Conservation (phyloP, 1,140 invertebrate genomes). For the Eriocheir sinensis region DNA sequence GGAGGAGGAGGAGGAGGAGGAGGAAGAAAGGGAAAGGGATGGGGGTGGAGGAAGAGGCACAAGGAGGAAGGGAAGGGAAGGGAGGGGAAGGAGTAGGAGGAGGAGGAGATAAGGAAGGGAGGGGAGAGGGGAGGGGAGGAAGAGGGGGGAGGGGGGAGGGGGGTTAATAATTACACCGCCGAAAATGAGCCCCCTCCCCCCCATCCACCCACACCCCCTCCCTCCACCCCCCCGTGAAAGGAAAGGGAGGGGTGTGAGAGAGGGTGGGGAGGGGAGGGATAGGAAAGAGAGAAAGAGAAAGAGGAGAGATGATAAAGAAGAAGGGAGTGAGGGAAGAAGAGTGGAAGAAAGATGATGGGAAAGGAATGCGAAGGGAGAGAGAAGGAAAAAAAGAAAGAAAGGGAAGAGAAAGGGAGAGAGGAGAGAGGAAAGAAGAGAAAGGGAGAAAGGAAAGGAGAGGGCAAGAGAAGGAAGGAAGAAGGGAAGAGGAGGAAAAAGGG, state of each 20-base stretch:
- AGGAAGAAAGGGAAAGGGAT: too few species aligned
- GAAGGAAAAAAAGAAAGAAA: background rate
- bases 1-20: slow-evolving; percentile 15
- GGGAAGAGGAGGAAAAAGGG: background rate
- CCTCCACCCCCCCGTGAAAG: background rate
- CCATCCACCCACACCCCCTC: background rate
- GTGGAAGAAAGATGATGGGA: background rate
- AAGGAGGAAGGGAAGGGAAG: background rate
- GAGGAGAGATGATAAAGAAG: background rate
- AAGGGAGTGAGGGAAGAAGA: background rate
- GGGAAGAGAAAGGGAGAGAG: background rate
- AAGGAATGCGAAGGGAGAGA: background rate
- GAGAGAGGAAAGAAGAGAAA: background rate
- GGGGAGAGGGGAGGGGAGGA: background rate
- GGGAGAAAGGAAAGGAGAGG: too few species aligned
- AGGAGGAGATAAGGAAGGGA: background rate
- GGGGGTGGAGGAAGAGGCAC: too few species aligned
- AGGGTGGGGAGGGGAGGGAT: background rate
- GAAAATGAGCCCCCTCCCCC: background rate
- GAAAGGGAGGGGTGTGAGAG: background rate
- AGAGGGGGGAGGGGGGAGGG: too few species aligned
- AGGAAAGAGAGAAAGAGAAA: too few species aligned
- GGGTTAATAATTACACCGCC: too few species aligned
- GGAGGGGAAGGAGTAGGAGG: background rate
- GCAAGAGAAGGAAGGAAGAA: background rate